Evolutionary conservation across 2,888 invertebrate species (phyloP).

Genomic region (Patella depressa): DNA sequence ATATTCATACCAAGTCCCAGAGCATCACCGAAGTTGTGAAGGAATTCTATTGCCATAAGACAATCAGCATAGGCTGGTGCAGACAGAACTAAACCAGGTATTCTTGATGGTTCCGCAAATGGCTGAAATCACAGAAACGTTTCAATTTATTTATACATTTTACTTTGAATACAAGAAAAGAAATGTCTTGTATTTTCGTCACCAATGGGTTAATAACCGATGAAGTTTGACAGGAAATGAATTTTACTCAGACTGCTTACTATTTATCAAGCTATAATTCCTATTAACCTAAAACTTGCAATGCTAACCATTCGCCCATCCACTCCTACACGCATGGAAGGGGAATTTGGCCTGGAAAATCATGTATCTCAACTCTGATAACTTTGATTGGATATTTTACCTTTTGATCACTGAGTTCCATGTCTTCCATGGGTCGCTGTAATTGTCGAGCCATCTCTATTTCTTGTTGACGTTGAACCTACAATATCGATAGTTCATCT

Average conservation of each 20-base stretch:
- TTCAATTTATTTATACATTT: too few relatives aligned
- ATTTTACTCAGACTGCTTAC: too few relatives aligned
- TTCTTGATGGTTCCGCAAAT: slow-evolving; percentile 78
- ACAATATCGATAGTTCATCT: not conserved
- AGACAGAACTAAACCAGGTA: slow-evolving; percentile 84
- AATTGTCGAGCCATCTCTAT: slow-evolving; percentile 80
- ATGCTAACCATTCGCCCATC: too few relatives aligned
- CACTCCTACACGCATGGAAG: too few relatives aligned
- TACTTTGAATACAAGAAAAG: too few relatives aligned
- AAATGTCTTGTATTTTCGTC: too few relatives aligned
- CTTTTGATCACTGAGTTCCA: slow-evolving; percentile 79
- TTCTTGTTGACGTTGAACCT: slow-evolving; percentile 79
- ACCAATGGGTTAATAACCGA: too few relatives aligned
- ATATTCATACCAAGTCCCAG: slow-evolving; percentile 86
- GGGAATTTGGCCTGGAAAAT: too few relatives aligned
- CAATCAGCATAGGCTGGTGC: slow-evolving; percentile 93
- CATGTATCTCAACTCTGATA: not conserved
- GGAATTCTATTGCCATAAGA: slow-evolving; percentile 95
- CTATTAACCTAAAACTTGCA: too few relatives aligned
- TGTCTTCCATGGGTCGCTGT: slow-evolving; percentile 92
- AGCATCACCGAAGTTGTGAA: slow-evolving; percentile 95
- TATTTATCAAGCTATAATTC: too few relatives aligned
- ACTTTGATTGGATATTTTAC: slow-evolving; percentile 38
- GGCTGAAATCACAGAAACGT: slow-evolving; percentile 54
- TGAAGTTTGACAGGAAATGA: too few relatives aligned